Base-by-base conservation (phyloP, 2,797 vertebrate species). In the Morus bassanus region DNA sequence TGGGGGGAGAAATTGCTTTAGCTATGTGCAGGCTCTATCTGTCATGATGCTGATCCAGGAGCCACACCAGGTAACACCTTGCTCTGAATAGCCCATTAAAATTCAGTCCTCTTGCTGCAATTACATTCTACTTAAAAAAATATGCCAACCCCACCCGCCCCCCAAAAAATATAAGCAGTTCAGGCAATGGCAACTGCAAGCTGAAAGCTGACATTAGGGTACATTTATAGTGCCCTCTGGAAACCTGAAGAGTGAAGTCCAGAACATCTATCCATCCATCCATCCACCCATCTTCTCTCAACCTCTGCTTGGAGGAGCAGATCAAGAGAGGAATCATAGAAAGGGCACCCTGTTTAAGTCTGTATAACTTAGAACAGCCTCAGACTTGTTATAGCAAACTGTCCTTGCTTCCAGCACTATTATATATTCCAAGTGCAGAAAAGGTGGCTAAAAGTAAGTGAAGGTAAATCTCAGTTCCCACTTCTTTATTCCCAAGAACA, bases 141-240 rank as follows among this genome's bases (percentile, higher is more conserved):
- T 2, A 46, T 2, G 3, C 14, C 6, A 61, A 33, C 10, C 12
- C 3, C 18, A 30, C 7, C 6, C 0, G 0, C 7, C 4, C 3
- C 13, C 21, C 50, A 50, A 12, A 73, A 67, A 15, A 39, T 21
- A 46, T 11, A 75, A 81, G 54, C 18, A 31, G 9, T 35, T 68
- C 7, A 65, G 54, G 25, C 1, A 89, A 56, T 54, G 19, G 7
- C 13, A 89, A 9, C 13, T 92, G 7, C 30, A 76, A 87, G 48
- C 7, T 46, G 41, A 77, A 59, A 87, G 21, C 6, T 70, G 59
- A 37, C 30, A 51, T 54, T 16, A 43, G 5, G 13, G 2, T 46
- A 57, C 5, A 54, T 53, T 16, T 41, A 39, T 7, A 27, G 16
- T 0, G 12, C 4, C 22, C 2, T 61, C 33, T 45, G 11, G 27